phyloP scores from a whole-genome alignment of 2,797 vertebrate species.

The Gobio occitaniae region DNA sequence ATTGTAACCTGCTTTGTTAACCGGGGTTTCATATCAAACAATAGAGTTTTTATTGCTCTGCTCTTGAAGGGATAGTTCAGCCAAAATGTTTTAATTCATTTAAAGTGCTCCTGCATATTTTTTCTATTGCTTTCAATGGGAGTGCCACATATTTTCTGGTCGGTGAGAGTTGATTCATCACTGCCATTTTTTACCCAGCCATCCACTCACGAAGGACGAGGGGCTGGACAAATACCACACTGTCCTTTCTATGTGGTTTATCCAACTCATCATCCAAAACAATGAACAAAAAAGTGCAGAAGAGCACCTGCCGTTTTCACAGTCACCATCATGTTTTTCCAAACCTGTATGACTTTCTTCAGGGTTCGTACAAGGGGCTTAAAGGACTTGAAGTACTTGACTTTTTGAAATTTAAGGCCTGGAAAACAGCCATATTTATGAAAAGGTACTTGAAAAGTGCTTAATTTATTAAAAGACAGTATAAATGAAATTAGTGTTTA shows the following conservation, averaged over 20 bases:
- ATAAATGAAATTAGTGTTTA: too few relatives aligned
- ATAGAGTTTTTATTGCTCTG: background rate
- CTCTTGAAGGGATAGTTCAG: background rate
- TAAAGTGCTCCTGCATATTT: background rate
- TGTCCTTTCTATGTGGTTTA: background rate
- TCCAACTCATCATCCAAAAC: background rate
- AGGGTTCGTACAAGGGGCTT: too few relatives aligned
- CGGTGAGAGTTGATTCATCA: background rate
- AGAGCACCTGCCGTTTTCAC: background rate
- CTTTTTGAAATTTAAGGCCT: too few relatives aligned
- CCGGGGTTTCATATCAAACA: background rate
- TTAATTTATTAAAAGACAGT: too few relatives aligned
- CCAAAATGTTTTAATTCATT: background rate
- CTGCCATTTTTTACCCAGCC: background rate
- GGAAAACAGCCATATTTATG: too few relatives aligned
- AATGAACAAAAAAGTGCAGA: background rate
- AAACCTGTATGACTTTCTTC: background rate
- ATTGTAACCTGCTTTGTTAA: constrained; percentile 1
- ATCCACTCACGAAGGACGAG: background rate
- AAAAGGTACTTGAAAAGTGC: too few relatives aligned
- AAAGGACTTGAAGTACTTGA: too few relatives aligned
- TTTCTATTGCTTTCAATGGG: background rate
- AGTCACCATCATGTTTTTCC: background rate
- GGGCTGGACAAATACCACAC: background rate
- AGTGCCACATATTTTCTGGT: background rate